Evolutionary conservation across 1,140 invertebrate genomes (phyloP), one percentile per base, ranked within the genome.

Genomic region (Aphaenogaster rudis): DNA sequence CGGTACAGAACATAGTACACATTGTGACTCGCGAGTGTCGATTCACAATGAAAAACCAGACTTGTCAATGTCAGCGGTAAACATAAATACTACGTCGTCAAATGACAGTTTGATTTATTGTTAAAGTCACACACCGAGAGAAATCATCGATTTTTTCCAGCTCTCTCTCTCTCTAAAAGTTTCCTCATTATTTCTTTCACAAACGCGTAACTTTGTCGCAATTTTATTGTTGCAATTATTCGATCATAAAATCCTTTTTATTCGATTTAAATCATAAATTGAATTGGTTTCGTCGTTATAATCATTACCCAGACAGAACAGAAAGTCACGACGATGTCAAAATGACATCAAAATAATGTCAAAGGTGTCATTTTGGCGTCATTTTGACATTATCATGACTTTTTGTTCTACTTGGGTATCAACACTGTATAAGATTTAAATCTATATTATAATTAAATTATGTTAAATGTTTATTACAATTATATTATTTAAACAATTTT

Each of bases 51-150:
- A n/a, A 71, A 71, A 28, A 13, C n/a, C 36, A 7, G 0, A 54
- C 2, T 6, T 52, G 45, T n/a, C 39, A 48, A 48, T 66, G 28
- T 36, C 9, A 48, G 17, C 5, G 0, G 13, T 15, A 28, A 81
- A 36, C 2, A 45, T 72, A 52, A 28, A 72, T 72, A 45, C 71
- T 6, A 69, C 13, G 13, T 80, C 21, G 5, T 28, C n/a, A 78
- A 45, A 17, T 17, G 57, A 78, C 15, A n/a, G 9, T 36, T 45
- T 45, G 74, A 61, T 61, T 78, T 54, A 63, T 54, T 4, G 9
- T 8, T 28, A 15, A 52, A 39, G 28, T 15, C 9, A 28, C 9
- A 28, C 3, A 5, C 2, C 21, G 15, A 63, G 15, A 2, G 45
- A 33, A 63, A 59, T 28, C 0, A 45, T 59, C 0, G 28, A 45